Evolutionary conservation across 2,113 vertebrate species (phyloP), one percentile per base, ranked within the genome.

Genomic region (Forbesichthys papilliferus): DNA sequence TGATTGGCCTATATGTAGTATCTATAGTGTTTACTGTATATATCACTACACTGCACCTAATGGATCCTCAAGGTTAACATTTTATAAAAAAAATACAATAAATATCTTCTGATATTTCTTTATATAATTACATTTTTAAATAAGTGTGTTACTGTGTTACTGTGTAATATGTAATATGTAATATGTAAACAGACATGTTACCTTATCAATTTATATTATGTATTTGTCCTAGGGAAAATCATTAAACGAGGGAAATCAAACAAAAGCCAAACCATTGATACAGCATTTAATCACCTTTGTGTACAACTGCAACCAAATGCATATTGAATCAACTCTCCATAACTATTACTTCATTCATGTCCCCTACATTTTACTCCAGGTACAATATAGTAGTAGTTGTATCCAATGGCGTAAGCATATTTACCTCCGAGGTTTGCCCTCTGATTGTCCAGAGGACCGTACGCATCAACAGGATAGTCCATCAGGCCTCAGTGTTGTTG

Each of bases 361-460:
- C n/a, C 4, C 42, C 3, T 42, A 7, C 13, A 66, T 12, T 68
- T 48, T 13, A 8, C 11, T 46, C 0, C 65, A 95, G 95, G 74
- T 95, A 94, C 61, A 79, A 68, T 1, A 86, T 95, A 8, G 66
- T 65, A 0, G 93, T 93, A 1, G 69, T 63, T 42, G 83, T 87
- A 10, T 89, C 84, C 20, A 77, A 71, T 5, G 57, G 73, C 5
- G n/a, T 54, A 8, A 63, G 46, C 46, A 85, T 88, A 5, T 3
- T 89, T 36, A 79, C 73, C 12, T 95, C 95, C 0, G 71, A 86
- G 11, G 54, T 76, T 27, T 86, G 86, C 56, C 48, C 57, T 0
- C n/a, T 95, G 70, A 70, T 82, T 0, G 57, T 93, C 9, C 93
- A 96, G 86, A 91, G 74, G 68, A 83, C 70, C 8, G 89, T 95